Base-by-base conservation (phyloP, 2,797 vertebrate genomes). In the Limnodromus scolopaceus region DNA sequence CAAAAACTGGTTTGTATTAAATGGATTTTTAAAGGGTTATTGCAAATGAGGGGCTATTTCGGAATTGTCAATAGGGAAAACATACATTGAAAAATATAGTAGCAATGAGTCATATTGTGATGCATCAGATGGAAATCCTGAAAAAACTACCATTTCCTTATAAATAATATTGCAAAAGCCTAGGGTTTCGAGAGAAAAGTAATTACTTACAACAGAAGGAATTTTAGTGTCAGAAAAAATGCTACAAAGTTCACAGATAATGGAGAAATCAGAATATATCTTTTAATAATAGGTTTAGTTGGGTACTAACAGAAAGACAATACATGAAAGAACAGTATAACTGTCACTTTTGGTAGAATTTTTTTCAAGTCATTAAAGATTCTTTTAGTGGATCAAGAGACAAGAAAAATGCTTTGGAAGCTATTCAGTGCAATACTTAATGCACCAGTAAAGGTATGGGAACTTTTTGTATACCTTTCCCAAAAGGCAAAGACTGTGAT, bases 111-210 rank as follows among this genome's bases (percentile, higher is more conserved):
- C 76, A 85, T 32, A 39, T 18, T 82, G 24, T 69, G 54, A 92
- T 89, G 13, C 10, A 69, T 95, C 91, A 75, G 49, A 70, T 84
- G 66, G 75, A 48, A 87, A 93, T 64, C 80, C 79, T 96, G 64
- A 39, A 92, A 94, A 78, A 78, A 45, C 16, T 72, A 28, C 39
- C 1, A 0, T 93, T 96, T 93, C 84, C 60, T 66, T 79, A 30
- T 41, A 77, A 94, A 91, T 63, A 74, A 36, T 83, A 55, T 57
- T 87, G n/a, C 23, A 72, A 94, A 93, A 87, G 75, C n/a, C 63
- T 91, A 27, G 53, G 38, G 32, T 89, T 81, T 87, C 70, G 11
- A 60, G 18, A 76, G 11, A 24, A 85, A 87, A 80, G 6, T 71
- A 83, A 81, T 15, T 66, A 30, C 2, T 68, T 78, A 30, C 10